Conservation (phyloP, 2,888 invertebrate species). For the Agrotis segetum region DNA sequence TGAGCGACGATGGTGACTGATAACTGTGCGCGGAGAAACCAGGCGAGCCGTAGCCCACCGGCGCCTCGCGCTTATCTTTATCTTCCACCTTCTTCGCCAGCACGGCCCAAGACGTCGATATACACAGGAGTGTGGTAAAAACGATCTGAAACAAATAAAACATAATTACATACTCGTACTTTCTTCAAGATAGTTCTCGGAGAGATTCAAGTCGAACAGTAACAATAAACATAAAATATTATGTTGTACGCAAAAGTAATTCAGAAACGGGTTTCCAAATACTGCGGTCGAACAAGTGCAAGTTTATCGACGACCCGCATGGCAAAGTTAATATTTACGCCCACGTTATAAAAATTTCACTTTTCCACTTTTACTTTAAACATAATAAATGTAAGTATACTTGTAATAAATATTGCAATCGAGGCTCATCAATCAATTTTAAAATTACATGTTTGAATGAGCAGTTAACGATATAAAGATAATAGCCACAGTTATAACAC, state of each 20-base stretch:
- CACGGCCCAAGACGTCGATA: slow-evolving; percentile 82
- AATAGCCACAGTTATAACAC: slow-evolving; percentile 1
- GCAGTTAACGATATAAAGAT: slow-evolving; percentile 16
- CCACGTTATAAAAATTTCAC: slow-evolving; percentile 87
- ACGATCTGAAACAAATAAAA: slow-evolving; percentile 81
- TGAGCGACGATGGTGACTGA: slow-evolving; percentile 67
- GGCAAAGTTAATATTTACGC: slow-evolving; percentile 81
- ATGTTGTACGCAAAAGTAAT: slow-evolving; percentile 70
- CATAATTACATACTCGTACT: slow-evolving; percentile 63
- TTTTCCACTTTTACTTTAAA: slow-evolving; percentile 87
- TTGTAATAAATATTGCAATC: slow-evolving; percentile 39
- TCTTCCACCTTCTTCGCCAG: slow-evolving; percentile 80
- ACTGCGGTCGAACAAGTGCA: slow-evolving; percentile 69
- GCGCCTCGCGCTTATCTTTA: slow-evolving; percentile 86
- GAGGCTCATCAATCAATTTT: slow-evolving; percentile 34
- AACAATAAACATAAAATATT: slow-evolving; percentile 59
- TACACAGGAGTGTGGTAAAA: slow-evolving; percentile 81
- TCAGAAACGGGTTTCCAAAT: slow-evolving; percentile 78
- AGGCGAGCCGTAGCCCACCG: slow-evolving; percentile 75
- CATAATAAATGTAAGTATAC: slow-evolving; percentile 45
- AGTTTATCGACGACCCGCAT: slow-evolving; percentile 84
- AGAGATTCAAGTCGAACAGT: slow-evolving; percentile 50
- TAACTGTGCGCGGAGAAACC: slow-evolving; percentile 70
- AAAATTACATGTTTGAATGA: slow-evolving; percentile 33
- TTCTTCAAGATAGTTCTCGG: slow-evolving; percentile 51